Conservation (phyloP, 2,797 vertebrate species). For the Orestias chungarensis region DNA sequence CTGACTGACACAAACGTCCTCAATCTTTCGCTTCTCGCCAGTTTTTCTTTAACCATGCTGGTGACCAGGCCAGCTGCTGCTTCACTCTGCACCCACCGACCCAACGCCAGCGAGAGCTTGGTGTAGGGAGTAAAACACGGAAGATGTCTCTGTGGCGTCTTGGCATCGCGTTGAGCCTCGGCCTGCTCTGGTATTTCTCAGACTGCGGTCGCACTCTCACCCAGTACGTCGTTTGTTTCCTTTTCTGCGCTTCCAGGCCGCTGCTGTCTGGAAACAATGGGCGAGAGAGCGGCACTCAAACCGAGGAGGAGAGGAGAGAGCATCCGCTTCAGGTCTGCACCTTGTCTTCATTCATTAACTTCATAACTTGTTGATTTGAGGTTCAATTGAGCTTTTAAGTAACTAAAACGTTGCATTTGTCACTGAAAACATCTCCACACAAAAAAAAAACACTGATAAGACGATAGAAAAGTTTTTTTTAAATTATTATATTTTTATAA, state of each 20-base stretch:
- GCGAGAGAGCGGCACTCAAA: conserved; percentile 75
- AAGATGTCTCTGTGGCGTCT: conserved; percentile 71
- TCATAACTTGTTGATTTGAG: neutral
- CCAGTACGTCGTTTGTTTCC: conserved; percentile 51
- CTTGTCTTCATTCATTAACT: neutral
- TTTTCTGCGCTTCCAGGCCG: conserved; percentile 53
- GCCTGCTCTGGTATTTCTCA: conserved; percentile 71
- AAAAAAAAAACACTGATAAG: neutral
- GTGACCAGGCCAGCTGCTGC: neutral
- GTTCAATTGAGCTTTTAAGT: neutral
- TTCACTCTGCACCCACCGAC: neutral
- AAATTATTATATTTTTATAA: too few species aligned
- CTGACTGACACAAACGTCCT: too few species aligned
- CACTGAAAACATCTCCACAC: neutral
- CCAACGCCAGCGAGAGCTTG: conserved; percentile 1
- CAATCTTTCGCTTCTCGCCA: too few species aligned
- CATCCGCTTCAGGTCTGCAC: conserved; percentile 50
- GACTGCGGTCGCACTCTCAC: conserved; percentile 60
- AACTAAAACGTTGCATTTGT: neutral
- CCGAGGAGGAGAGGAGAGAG: conserved; percentile 54
- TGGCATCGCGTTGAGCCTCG: conserved; percentile 57
- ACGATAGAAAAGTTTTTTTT: neutral
- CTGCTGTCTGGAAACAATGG: conserved; percentile 18
- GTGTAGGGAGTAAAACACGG: conserved; percentile 1
- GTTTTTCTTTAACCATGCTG: conserved; percentile 43